Percentiles rank a stretch among this genome's conserved stretches.
Evolutionary conservation across 2,113 vertebrate genomes (phyloP).

Genomic region (Taurulus bubalis): DNA sequence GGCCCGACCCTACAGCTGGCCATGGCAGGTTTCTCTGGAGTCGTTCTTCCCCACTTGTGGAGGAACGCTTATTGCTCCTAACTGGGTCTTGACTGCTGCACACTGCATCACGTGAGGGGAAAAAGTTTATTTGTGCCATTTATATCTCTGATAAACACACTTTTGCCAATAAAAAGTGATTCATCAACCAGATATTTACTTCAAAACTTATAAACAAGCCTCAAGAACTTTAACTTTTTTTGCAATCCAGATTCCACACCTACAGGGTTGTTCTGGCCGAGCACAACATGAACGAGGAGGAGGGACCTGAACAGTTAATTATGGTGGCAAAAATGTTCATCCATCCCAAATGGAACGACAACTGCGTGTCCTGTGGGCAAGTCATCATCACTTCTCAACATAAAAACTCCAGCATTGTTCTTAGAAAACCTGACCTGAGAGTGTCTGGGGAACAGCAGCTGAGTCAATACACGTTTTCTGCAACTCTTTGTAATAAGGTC

Average conservation of each 20-base stretch:
- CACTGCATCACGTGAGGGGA: conserved; percentile 74
- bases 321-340: conserved; percentile 73
- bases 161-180: no score
- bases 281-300: conserved; percentile 66
- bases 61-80: conserved; percentile 73
- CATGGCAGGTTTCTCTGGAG: conserved; percentile 79
- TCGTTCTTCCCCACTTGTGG: conserved; percentile 76
- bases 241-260: conserved; percentile 68
- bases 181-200: no score
- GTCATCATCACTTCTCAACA: neutral
- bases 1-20: conserved; percentile 77
- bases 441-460: conserved; percentile 20
- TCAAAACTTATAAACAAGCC: neutral
- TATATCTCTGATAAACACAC: neutral
- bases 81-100: conserved; percentile 79
- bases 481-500: neutral
- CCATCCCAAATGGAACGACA: conserved; percentile 77
- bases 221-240: neutral
- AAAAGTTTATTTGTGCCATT: neutral
- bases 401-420: neutral
- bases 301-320: conserved; percentile 74
- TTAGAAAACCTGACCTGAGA: conserved; percentile 7
- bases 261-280: conserved; percentile 77
- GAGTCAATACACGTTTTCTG: conserved; percentile 19
- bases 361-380: conserved; percentile 76